A percentile compares a stretch with the other conserved stretches of the same genome.
phyloP scores from a whole-genome alignment of 2,888 invertebrate genomes.

The Tetramorium bicarinatum region DNA sequence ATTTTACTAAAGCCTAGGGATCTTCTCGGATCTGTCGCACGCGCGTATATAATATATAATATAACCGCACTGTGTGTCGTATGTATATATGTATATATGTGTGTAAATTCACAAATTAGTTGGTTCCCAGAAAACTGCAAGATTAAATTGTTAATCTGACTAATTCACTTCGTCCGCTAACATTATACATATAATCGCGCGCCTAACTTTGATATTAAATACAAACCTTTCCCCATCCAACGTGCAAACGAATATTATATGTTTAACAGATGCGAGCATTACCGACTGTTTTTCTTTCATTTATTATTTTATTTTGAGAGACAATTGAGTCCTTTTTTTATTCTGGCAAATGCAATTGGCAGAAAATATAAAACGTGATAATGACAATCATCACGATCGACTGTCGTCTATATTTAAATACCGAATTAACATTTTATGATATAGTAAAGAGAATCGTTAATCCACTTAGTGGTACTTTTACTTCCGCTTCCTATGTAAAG shows the following conservation, averaged over 20 bases:
- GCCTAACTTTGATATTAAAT: neutral
- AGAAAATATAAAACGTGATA: neutral
- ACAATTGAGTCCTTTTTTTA: neutral
- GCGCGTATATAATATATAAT: slow-evolving; percentile 26
- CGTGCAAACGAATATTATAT: neutral
- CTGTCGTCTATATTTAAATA: slow-evolving; percentile 10
- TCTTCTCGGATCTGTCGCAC: slow-evolving; percentile 29
- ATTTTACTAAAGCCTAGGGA: slow-evolving; percentile 46
- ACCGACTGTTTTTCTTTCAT: neutral
- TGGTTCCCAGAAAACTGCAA: slow-evolving; percentile 48
- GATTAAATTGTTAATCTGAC: slow-evolving; percentile 55
- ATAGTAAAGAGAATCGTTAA: slow-evolving; percentile 40
- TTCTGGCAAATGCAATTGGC: neutral
- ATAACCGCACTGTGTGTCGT: neutral
- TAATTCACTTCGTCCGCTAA: slow-evolving; percentile 49
- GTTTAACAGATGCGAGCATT: neutral
- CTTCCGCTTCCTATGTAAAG: slow-evolving; percentile 60
- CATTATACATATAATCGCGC: slow-evolving; percentile 26
- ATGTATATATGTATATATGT: neutral
- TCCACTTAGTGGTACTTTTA: slow-evolving; percentile 54
- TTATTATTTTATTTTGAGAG: neutral
- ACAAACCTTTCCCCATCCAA: neutral
- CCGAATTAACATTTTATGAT: slow-evolving; percentile 15
- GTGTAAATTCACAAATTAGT: slow-evolving; percentile 56
- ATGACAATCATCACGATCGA: neutral